Conservation (phyloP, 2,888 invertebrate genomes). For the Mythimna impura region DNA sequence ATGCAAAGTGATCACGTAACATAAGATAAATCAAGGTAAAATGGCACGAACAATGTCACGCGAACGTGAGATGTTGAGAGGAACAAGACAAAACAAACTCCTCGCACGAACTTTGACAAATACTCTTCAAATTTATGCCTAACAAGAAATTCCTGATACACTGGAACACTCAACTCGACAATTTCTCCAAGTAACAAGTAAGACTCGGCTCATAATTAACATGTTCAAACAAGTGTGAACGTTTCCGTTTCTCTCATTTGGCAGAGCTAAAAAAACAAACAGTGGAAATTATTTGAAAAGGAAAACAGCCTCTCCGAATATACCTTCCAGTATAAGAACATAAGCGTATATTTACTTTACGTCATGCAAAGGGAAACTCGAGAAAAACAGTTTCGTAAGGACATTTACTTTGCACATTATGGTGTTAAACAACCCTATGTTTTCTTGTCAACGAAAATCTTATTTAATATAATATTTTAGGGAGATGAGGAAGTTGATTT, state of each 20-base stretch:
- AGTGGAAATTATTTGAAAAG: slow-evolving; percentile 53
- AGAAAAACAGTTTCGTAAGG: slow-evolving; percentile 48
- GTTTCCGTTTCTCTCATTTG: slow-evolving; percentile 52
- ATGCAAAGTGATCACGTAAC: neutral
- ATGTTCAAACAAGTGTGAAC: slow-evolving; percentile 63
- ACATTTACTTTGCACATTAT: slow-evolving; percentile 50
- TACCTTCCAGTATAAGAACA: slow-evolving; percentile 13
- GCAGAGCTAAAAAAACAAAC: slow-evolving; percentile 59
- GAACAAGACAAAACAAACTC: slow-evolving; percentile 35
- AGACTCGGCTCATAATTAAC: slow-evolving; percentile 63
- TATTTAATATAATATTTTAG: slow-evolving; percentile 51
- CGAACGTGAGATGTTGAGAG: slow-evolving; percentile 5
- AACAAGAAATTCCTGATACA: slow-evolving; percentile 48
- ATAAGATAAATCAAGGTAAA: neutral
- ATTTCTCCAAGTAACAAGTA: slow-evolving; percentile 56
- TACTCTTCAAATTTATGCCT: slow-evolving; percentile 31
- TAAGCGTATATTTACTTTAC: slow-evolving; percentile 35
- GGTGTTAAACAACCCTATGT: slow-evolving; percentile 42
- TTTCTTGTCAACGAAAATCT: slow-evolving; percentile 50
- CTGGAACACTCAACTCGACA: slow-evolving; percentile 40
- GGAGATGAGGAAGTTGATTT: slow-evolving; percentile 43
- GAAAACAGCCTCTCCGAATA: slow-evolving; percentile 39
- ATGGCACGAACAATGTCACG: slow-evolving; percentile 2
- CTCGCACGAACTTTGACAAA: slow-evolving; percentile 33
- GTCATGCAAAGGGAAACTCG: slow-evolving; percentile 38